Base-by-base conservation (phyloP, 2,888 invertebrate species). In the Bembecia ichneumoniformis region DNA sequence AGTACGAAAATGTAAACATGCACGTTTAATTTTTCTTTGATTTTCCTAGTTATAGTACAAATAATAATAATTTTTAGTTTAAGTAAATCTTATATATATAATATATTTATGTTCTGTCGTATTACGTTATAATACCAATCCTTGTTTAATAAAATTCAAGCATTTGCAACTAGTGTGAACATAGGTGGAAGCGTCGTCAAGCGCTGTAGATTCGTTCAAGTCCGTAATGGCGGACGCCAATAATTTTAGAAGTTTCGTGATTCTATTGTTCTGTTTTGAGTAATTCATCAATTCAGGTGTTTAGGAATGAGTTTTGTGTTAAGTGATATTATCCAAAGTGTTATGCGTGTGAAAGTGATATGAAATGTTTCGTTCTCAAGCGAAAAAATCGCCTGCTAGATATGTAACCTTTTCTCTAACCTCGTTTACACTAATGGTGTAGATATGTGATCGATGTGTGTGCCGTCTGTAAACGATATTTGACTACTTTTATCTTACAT, bases 401-500 rank as follows among this genome's bases (percentile, higher is more conserved):
- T 89, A 88, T 89, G 89, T 89, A 89, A 90, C 90, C 90, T 90
- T 90, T 90, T 90, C 90, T 90, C 90, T 91, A 91, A 91, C 91
- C 91, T 91, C 91, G 90, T 90, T 91, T 90, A 90, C 90, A 90
- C 90, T 90, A 91, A 90, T 91, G 90, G 89, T 90, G 90, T 91
- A 90, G 91, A 90, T 90, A 91, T 89, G 89, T 90, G 91, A 91
- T 90, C 90, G 89, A 90, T 91, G 91, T 90, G 83, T 89, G 90
- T 90, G 89, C n/a, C 90, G 89, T 90, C 89, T 89, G 90, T 90
- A 90, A 90, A 90, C 89, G 89, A 89, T 87, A 74, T 77, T 77
- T 86, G 83, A 84, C 82, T 82, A 81, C 78, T 82, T 82, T 82
- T 71, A 75, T 76, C 78, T 81, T 83, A 82, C 76, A 68, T 72